Evolutionary conservation across 1,140 invertebrate genomes (phyloP), one percentile per base, ranked within the genome.

Genomic region (Drosophila obscura): DNA sequence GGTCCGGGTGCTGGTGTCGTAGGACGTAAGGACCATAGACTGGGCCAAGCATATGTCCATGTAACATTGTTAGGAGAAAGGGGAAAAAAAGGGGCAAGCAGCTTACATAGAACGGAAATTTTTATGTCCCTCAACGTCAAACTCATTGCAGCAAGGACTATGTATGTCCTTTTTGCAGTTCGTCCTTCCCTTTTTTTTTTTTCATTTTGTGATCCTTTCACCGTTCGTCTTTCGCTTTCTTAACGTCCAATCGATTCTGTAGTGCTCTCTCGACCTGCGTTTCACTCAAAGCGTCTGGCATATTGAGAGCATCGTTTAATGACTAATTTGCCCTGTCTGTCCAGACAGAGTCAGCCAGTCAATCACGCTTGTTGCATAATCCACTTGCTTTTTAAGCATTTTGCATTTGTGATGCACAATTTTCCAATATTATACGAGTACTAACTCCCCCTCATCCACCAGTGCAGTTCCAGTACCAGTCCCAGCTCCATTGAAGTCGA

Each of bases 91-190:
- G 56, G 39, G 62, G 67, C 77, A 80, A 45, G 43, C 48, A 46
- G 59, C 55, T 58, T 50, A 76, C 66, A 61, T 75, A 57, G 43
- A 87, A 87, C 74, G 74, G 83, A 82, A 82, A 87, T 88, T 88
- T 88, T 80, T 83, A 88, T 83, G 83, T 87, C 75, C 83, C 71
- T 87, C 79, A 83, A 88, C 83, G 83, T 82, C 83, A 79, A 88
- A 77, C 79, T 81, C 67, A 83, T 83, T 88, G 83, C 72, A 88
- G 52, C 45, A 49, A 58, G 61, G 31, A 48, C 35, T 53, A 41
- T 71, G 41, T 71, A 24, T 24, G 22, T 71, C 49, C 63, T 49
- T 67, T 35, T 61, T 43, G 53, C 35, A 59, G 26, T 57, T 45
- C 39, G 56, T 58, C 26, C 43, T 41, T 51, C 35, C 31, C 15